Conservation (phyloP, 2,888 invertebrate species). For the Hecatera dysodea region DNA sequence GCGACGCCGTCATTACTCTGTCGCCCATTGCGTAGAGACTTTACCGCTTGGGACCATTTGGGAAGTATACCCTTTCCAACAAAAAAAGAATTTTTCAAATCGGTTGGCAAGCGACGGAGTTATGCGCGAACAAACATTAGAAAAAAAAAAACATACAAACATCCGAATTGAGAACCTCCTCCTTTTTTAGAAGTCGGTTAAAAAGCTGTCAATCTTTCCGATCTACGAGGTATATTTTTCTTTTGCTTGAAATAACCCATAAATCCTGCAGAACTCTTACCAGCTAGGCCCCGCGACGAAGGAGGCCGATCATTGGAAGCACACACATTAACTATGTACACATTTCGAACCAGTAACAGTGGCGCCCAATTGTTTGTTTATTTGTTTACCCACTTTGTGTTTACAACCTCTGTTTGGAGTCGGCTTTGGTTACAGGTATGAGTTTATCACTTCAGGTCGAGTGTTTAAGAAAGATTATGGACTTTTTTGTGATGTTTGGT, state of each 20-base stretch:
- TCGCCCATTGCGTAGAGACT: no score
- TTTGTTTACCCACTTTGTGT: slow-evolving; percentile 55
- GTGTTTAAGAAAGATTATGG: neutral
- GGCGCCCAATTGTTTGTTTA: slow-evolving; percentile 58
- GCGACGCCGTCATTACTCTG: no score
- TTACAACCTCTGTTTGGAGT: slow-evolving; percentile 51
- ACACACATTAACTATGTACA: slow-evolving; percentile 61
- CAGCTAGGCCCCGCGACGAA: slow-evolving; percentile 7
- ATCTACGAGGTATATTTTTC: slow-evolving; percentile 2
- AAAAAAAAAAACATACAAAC: no score
- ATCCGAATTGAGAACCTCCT: no score
- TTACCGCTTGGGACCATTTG: no score
- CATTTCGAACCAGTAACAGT: slow-evolving; percentile 51
- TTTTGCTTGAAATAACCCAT: slow-evolving; percentile 9
- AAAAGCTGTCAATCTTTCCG: no score
- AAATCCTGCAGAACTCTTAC: neutral
- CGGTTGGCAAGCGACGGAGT: no score
- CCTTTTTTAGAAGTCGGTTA: no score
- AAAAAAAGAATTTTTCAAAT: no score
- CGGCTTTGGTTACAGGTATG: slow-evolving; percentile 54
- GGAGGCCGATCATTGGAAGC: slow-evolving; percentile 48
- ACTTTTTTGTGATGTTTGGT: neutral
- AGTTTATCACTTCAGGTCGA: slow-evolving; percentile 21
- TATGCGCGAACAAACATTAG: no score
- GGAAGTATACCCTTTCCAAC: no score